Evolutionary conservation across 1,140 invertebrate species (phyloP).

Genomic region (Tetramorium parvispinum): DNA sequence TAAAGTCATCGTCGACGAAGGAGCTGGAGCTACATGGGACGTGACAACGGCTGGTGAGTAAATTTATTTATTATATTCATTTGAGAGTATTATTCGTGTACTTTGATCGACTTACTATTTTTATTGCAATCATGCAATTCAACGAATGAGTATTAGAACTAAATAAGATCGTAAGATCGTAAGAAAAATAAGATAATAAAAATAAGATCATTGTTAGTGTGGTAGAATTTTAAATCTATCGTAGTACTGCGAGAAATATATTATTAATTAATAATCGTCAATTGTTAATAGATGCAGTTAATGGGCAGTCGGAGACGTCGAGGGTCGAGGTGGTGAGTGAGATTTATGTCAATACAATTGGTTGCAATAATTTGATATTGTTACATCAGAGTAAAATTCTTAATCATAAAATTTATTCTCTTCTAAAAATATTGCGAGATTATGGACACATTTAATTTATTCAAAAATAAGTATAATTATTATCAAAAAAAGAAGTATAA

Average conservation of each 20-base stretch:
- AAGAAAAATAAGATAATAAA: too few species aligned
- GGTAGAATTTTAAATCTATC: background rate
- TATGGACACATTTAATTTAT: background rate
- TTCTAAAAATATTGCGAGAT: background rate
- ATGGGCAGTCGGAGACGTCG: background rate
- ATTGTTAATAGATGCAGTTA: background rate
- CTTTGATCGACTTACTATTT: background rate
- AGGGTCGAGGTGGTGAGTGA: background rate
- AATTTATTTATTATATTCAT: background rate
- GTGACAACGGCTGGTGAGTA: background rate
- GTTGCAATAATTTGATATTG: background rate
- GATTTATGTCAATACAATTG: background rate
- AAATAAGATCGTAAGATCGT: too few species aligned
- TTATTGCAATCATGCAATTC: background rate
- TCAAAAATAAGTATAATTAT: too few species aligned
- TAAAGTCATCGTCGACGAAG: background rate
- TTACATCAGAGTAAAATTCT: background rate
- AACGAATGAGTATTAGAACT: background rate
- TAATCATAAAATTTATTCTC: background rate
- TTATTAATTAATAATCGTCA: slow-evolving; percentile 3
- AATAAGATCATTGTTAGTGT: background rate
- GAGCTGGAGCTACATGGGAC: too few species aligned
- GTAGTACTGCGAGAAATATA: background rate
- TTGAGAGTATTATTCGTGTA: background rate
- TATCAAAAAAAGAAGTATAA: too few species aligned